phyloP scores from a whole-genome alignment of 2,113 vertebrate genomes.

The Takifugu bimaculatus region DNA sequence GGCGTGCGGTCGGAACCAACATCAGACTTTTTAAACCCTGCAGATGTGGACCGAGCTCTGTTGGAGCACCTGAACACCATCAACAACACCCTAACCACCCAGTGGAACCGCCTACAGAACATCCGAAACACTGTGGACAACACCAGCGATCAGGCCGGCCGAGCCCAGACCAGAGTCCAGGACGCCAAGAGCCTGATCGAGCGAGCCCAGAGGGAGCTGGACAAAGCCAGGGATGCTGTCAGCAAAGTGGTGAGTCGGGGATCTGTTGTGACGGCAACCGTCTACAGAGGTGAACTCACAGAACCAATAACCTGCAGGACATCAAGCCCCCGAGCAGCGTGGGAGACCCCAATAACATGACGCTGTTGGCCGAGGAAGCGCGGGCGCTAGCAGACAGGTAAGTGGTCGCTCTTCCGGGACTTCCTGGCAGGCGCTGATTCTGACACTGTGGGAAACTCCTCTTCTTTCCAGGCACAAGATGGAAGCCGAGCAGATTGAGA shows the following conservation, averaged over 20 bases:
- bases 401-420: slow-evolving; percentile 8
- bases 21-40: slow-evolving; percentile 8
- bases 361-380: slow-evolving; percentile 92
- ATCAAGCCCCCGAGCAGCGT: slow-evolving; percentile 80
- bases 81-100: slow-evolving; percentile 83
- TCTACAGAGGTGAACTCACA: rapidly evolving
- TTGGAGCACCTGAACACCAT: slow-evolving; percentile 86
- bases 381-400: slow-evolving; percentile 89
- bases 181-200: slow-evolving; percentile 83
- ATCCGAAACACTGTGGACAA: slow-evolving; percentile 84
- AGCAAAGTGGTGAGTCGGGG: slow-evolving; percentile 82
- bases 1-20: neutral
- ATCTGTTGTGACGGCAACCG: neutral
- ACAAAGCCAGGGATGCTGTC: slow-evolving; percentile 84
- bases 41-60: slow-evolving; percentile 86
- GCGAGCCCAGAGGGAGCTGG: slow-evolving; percentile 83
- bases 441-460: too few species aligned
- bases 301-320: slow-evolving; percentile 74
- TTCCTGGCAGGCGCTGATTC: neutral
- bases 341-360: slow-evolving; percentile 94
- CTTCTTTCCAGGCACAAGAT: slow-evolving; percentile 81
- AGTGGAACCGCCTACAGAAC: slow-evolving; percentile 88
- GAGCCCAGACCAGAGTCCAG: slow-evolving; percentile 78
- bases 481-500: slow-evolving; percentile 93
- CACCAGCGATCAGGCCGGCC: slow-evolving; percentile 80